Percentiles rank a stretch among this genome's conserved stretches.
These are phyloP conservation scores for Luffia ferchaultella DNA, from an alignment of 2,888 invertebrate genomes.

Conservation along the genomic window DNA sequence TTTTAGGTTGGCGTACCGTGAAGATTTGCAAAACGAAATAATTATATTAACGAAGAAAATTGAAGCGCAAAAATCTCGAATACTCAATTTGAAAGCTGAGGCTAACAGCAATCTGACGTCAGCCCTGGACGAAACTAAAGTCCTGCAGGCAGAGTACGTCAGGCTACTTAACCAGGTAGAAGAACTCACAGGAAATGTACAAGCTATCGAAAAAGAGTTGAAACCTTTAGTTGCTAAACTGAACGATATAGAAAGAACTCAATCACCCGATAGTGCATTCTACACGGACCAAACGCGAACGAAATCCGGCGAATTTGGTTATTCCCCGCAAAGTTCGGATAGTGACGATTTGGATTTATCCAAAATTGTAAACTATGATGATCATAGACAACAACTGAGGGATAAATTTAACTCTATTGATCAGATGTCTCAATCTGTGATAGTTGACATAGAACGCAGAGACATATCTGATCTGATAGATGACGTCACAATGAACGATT, in stretches of 20 bases:
- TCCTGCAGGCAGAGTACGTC: conserved; percentile 71
- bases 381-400: conserved; percentile 45
- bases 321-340: conserved; percentile 55
- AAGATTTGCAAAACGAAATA: conserved; percentile 82
- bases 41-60: conserved; percentile 71
- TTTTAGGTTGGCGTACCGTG: conserved; percentile 77
- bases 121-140: conserved; percentile 74
- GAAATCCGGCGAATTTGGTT: conserved; percentile 55
- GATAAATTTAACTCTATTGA: conserved; percentile 59
- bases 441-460: conserved; percentile 50
- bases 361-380: conserved; percentile 40
- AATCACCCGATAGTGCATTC: conserved; percentile 57
- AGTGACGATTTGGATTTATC: conserved; percentile 50
- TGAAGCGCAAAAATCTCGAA: conserved; percentile 70
- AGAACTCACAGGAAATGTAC: conserved; percentile 72
- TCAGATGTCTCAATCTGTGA: conserved; percentile 63
- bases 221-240: conserved; percentile 49
- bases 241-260: conserved; percentile 49
- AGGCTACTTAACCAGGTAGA: conserved; percentile 64
- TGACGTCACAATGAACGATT: conserved; percentile 7
- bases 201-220: conserved; percentile 72
- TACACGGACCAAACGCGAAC: conserved; percentile 63
- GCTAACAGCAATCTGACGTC: conserved; percentile 70
- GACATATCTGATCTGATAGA: conserved; percentile 29
- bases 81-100: conserved; percentile 72